phyloP scores from a whole-genome alignment of 2,888 invertebrate genomes.

The Argyresthia goedartella region DNA sequence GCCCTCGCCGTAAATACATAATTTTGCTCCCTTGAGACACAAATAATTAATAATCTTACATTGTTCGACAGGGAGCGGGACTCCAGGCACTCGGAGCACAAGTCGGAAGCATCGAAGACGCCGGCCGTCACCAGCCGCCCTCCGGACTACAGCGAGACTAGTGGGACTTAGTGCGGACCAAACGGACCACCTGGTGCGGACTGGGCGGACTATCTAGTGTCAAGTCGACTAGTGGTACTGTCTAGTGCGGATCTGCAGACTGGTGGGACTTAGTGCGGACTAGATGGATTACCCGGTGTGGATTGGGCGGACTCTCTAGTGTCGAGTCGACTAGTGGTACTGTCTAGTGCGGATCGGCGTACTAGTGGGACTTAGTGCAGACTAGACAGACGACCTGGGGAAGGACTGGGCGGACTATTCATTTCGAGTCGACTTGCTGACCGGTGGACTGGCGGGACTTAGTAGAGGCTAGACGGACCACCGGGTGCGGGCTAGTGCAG shows the following conservation, averaged over 20 bases:
- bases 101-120: conserved; percentile 22
- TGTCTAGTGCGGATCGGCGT: neutral
- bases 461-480: too few species aligned
- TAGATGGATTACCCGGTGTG: neutral
- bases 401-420: neutral
- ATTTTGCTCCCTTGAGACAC: too few species aligned
- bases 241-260: neutral
- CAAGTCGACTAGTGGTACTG: neutral
- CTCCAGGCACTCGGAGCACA: conserved; percentile 28
- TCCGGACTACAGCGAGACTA: neutral
- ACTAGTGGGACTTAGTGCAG: neutral
- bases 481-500: neutral
- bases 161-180: neutral
- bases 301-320: neutral
- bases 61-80: conserved; percentile 18
- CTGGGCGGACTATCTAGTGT: neutral
- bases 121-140: neutral
- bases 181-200: neutral
- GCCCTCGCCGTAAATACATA: too few species aligned
- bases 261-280: neutral
- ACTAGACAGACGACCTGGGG: too few species aligned
- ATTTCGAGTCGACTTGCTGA: too few species aligned
- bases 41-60: too few species aligned
- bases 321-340: neutral
- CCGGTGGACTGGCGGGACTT: neutral